Evolutionary conservation across 2,113 vertebrate genomes (phyloP).

Genomic region (Centropus unirufus): DNA sequence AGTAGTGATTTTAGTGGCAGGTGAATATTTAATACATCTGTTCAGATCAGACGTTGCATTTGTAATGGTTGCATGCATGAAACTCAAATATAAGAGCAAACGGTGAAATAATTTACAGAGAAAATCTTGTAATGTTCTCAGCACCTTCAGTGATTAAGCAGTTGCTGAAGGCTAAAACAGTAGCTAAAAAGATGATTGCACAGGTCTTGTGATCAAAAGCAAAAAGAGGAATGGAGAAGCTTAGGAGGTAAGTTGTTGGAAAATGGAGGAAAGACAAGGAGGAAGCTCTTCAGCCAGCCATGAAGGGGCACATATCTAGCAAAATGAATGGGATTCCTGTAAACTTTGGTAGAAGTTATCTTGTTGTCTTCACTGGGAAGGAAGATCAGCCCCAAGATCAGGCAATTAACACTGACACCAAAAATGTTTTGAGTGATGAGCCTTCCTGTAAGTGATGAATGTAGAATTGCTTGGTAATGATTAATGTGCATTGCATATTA

Average conservation of each 20-base stretch:
- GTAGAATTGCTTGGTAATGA: constrained; percentile 42
- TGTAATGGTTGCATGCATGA: background rate
- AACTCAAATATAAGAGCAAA: background rate
- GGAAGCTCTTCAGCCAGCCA: background rate
- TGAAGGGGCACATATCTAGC: background rate
- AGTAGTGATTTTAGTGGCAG: background rate
- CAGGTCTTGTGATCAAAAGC: background rate
- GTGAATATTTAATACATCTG: background rate
- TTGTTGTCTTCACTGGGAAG: background rate
- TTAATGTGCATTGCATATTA: constrained; percentile 57
- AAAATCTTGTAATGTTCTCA: background rate
- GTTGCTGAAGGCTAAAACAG: background rate
- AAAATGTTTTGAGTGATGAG: constrained; percentile 50
- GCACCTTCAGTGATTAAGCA: background rate
- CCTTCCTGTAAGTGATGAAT: constrained; percentile 50
- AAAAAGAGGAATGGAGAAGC: background rate
- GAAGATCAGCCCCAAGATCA: constrained; percentile 13
- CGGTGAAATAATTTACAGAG: background rate
- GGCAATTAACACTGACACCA: constrained; percentile 15
- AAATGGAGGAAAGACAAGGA: background rate
- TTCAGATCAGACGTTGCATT: background rate
- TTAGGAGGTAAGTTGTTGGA: background rate
- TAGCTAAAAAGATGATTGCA: background rate
- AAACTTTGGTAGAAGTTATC: background rate
- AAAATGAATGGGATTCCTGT: background rate